These are phyloP conservation scores for Amphipyra tragopoginis DNA, from an alignment of 2,888 invertebrate species.

Conservation along the genomic window DNA sequence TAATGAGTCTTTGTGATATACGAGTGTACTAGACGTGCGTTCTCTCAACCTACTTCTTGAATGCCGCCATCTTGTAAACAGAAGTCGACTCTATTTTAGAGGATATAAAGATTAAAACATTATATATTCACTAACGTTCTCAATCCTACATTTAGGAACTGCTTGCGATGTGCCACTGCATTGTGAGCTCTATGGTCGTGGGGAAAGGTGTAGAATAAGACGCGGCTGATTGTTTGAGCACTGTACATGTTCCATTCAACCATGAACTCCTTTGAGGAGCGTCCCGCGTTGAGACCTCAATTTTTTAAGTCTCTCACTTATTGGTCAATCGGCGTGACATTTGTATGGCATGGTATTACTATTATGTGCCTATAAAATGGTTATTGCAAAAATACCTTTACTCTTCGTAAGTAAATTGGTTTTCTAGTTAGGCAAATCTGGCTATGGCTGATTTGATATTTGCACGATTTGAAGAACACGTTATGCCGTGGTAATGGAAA, in stretches of 20 bases:
- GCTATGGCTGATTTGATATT: constrained; percentile 20
- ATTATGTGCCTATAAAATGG: constrained; percentile 71
- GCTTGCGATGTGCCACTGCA: constrained; percentile 69
- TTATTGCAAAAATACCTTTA: constrained; percentile 69
- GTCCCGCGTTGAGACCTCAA: constrained; percentile 88
- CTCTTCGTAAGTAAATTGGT: constrained; percentile 18
- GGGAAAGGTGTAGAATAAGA: constrained; percentile 69
- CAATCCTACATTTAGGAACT: constrained; percentile 87
- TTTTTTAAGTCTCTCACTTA: constrained; percentile 88
- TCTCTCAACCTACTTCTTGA: constrained; percentile 89
- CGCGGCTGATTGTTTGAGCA: constrained; percentile 68
- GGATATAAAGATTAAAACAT: constrained; percentile 78
- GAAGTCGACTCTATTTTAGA: constrained; percentile 78
- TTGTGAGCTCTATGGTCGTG: constrained; percentile 72
- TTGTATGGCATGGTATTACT: constrained; percentile 81
- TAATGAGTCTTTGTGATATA: constrained; percentile 87
- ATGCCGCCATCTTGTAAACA: constrained; percentile 76
- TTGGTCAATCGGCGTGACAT: constrained; percentile 87
- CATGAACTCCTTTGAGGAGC: constrained; percentile 89
- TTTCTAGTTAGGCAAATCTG: constrained; percentile 30
- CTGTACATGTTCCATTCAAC: constrained; percentile 88
- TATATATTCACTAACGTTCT: constrained; percentile 77
- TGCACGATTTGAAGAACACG: constrained; percentile 20
- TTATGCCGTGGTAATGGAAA: constrained; percentile 9
- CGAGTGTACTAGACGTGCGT: constrained; percentile 85